Evolutionary conservation across 2,888 invertebrate species (phyloP).

Genomic region (Pollenia amentaria): DNA sequence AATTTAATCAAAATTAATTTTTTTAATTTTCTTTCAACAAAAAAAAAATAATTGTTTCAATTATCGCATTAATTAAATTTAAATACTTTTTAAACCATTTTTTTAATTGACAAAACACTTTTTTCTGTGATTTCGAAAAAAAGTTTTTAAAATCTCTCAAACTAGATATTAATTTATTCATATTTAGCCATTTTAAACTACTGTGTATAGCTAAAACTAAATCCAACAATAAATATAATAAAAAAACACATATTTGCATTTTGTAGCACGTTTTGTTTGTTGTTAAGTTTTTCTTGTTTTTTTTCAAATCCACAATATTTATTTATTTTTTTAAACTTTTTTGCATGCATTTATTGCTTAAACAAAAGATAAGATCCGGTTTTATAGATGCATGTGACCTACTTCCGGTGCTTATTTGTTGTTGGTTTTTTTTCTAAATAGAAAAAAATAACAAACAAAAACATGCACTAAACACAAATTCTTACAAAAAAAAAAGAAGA

Average conservation of each 20-base stretch:
- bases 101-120: too few relatives aligned
- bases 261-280: slow-evolving; percentile 69
- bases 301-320: slow-evolving; percentile 44
- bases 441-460: slow-evolving; percentile 23
- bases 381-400: slow-evolving; percentile 74
- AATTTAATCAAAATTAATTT: too few relatives aligned
- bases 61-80: too few relatives aligned
- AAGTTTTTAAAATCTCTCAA: too few relatives aligned
- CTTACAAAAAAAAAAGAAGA: neutral
- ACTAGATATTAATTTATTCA: too few relatives aligned
- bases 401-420: slow-evolving; percentile 73
- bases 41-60: too few relatives aligned
- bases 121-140: too few relatives aligned
- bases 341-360: slow-evolving; percentile 53
- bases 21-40: too few relatives aligned
- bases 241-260: slow-evolving; percentile 67
- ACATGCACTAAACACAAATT: slow-evolving; percentile 43
- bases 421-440: slow-evolving; percentile 5
- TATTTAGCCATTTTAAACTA: neutral
- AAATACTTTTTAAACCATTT: too few relatives aligned
- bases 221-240: slow-evolving; percentile 24
- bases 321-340: slow-evolving; percentile 20
- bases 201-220: slow-evolving; percentile 16
- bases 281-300: slow-evolving; percentile 44
- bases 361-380: slow-evolving; percentile 74